These are phyloP conservation scores for Chrysolina haemoptera DNA, from an alignment of 2,888 invertebrate species.

Conservation along the genomic window DNA sequence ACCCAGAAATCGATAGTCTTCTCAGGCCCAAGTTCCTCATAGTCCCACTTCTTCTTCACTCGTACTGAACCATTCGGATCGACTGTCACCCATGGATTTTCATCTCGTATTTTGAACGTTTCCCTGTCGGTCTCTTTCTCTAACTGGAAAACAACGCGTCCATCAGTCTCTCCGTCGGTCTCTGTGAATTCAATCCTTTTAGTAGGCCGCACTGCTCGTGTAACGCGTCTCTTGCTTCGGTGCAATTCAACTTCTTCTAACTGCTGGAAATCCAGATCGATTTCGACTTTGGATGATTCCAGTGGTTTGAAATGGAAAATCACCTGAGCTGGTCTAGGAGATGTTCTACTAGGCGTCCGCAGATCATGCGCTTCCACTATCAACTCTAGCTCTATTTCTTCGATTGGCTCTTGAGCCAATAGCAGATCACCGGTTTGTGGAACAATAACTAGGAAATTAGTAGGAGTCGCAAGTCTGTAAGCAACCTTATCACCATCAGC, in stretches of 20 bases:
- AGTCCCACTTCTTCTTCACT: constrained; percentile 98
- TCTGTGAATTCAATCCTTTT: constrained; percentile 94
- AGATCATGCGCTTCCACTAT: constrained; percentile 89
- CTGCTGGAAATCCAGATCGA: constrained; percentile 73
- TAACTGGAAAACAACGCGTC: constrained; percentile 89
- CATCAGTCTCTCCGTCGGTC: constrained; percentile 90
- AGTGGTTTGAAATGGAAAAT: constrained; percentile 80
- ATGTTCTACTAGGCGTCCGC: constrained; percentile 80
- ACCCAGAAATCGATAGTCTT: constrained; percentile 98
- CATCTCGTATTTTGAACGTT: constrained; percentile 93
- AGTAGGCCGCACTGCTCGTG: constrained; percentile 93
- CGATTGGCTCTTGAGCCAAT: constrained; percentile 83
- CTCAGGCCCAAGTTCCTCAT: constrained; percentile 93
- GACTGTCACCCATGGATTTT: constrained; percentile 95
- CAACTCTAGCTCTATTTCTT: constrained; percentile 75
- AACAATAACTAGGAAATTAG: constrained; percentile 88
- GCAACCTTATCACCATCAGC: constrained; percentile 94
- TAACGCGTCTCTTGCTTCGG: constrained; percentile 84
- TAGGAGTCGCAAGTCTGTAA: constrained; percentile 86
- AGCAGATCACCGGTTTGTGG: constrained; percentile 91
- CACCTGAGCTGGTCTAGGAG: constrained; percentile 82
- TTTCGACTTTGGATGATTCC: constrained; percentile 72
- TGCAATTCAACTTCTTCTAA: constrained; percentile 73
- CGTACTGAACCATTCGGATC: constrained; percentile 92
- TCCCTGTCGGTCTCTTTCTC: constrained; percentile 94